Conservation (phyloP, 2,888 invertebrate genomes). For the Troilus luridus region DNA sequence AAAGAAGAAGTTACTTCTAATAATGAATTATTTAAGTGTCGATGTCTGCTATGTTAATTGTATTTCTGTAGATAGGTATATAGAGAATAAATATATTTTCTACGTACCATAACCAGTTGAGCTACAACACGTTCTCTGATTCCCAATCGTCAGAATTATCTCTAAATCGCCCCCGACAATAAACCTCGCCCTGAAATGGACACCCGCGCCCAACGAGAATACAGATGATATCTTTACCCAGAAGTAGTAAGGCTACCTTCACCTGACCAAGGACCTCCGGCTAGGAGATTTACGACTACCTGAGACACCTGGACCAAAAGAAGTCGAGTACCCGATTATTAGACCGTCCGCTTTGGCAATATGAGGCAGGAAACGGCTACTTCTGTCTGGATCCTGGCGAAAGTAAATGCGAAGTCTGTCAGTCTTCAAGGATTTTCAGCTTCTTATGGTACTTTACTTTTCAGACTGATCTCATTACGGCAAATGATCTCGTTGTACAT, state of each 20-base stretch:
- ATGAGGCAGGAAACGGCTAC: background rate
- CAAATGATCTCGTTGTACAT: background rate
- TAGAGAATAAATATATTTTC: background rate
- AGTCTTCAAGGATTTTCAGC: background rate
- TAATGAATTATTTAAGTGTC: no score
- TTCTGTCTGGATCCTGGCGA: background rate
- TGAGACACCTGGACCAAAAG: background rate
- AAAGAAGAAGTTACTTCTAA: no score
- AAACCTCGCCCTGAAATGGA: background rate
- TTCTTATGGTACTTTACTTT: background rate
- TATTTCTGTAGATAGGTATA: background rate
- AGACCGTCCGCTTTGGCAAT: background rate
- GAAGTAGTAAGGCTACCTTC: background rate
- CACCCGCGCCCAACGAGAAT: background rate
- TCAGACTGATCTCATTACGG: background rate
- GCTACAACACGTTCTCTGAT: background rate
- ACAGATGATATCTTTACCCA: conserved; percentile 23
- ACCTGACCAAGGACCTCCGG: background rate
- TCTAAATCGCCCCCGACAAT: background rate
- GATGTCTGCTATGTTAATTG: background rate
- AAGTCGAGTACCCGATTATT: background rate
- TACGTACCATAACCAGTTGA: background rate
- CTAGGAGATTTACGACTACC: background rate
- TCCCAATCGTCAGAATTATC: background rate
- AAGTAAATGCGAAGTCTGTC: background rate